A percentile compares a stretch with the other conserved stretches of the same genome.
phyloP scores from a whole-genome alignment of 2,888 invertebrate species.

The Tillus elongatus region DNA sequence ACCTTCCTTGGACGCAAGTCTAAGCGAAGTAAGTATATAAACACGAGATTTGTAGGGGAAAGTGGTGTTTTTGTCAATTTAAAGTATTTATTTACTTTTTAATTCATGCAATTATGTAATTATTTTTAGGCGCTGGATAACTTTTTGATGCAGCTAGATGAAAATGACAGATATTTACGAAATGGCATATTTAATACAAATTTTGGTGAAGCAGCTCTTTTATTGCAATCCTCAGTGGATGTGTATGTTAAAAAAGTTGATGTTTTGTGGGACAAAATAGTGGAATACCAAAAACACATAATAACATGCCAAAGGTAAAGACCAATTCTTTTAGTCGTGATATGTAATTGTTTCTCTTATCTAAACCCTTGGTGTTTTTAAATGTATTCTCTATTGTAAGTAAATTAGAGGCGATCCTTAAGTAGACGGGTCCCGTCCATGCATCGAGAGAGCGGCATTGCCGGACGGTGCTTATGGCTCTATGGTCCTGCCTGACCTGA shows the following conservation, averaged over 20 bases:
- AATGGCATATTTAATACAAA: conserved; percentile 49
- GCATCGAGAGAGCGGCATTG: too few relatives aligned
- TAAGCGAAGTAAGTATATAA: conserved; percentile 29
- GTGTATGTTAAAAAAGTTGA: conserved; percentile 70
- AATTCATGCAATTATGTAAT: too few relatives aligned
- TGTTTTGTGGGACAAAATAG: conserved; percentile 33
- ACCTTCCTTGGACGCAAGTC: conserved; percentile 30
- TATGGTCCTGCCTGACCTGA: too few relatives aligned
- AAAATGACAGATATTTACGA: conserved; percentile 38
- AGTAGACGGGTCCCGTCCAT: too few relatives aligned
- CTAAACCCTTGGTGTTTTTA: not conserved
- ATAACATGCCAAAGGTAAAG: not conserved
- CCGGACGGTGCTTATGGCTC: too few relatives aligned
- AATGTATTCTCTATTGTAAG: too few relatives aligned
- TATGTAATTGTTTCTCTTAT: not conserved
- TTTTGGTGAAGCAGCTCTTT: conserved; percentile 68
- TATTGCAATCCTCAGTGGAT: conserved; percentile 62
- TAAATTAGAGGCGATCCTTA: too few relatives aligned
- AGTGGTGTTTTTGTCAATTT: too few relatives aligned
- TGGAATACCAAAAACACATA: conserved; percentile 29
- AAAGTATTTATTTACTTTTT: too few relatives aligned
- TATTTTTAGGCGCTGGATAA: conserved; percentile 46
- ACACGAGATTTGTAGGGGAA: too few relatives aligned
- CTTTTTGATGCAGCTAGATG: conserved; percentile 47
- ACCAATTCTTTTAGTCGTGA: not conserved